A percentile compares a stretch with the other conserved stretches of the same genome.
phyloP scores from a whole-genome alignment of 2,888 invertebrate species.

The Limnephilus rhombicus region DNA sequence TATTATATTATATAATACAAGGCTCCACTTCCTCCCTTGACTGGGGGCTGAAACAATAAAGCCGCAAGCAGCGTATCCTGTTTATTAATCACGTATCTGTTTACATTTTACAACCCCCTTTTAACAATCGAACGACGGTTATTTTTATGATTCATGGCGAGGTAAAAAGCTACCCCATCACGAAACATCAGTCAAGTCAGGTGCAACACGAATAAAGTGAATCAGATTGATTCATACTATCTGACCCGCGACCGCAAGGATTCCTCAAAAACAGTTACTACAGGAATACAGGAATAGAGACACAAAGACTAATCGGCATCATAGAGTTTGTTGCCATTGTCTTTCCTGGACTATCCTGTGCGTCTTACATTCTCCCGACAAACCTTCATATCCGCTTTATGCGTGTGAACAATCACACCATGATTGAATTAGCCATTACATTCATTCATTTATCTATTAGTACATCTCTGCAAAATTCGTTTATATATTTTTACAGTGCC shows the following conservation, averaged over 20 bases:
- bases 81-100: conserved; percentile 48
- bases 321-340: background rate
- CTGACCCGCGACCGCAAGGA: background rate
- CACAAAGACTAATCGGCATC: background rate
- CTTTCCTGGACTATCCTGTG: background rate
- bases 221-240: background rate
- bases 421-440: background rate
- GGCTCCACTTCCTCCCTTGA: background rate
- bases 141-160: conserved; percentile 50
- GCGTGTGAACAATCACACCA: background rate
- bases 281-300: background rate
- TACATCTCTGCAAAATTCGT: too few species aligned
- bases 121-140: conserved; percentile 42
- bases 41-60: conserved; percentile 32
- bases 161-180: conserved; percentile 39
- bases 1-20: conserved; percentile 1
- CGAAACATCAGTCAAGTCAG: conserved; percentile 14
- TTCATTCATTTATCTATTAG: too few species aligned
- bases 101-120: conserved; percentile 5
- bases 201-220: conserved; percentile 2
- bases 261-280: background rate
- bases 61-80: conserved; percentile 52
- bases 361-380: background rate
- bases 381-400: background rate
- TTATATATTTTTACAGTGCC: too few species aligned